These are phyloP conservation scores for Thysanoteuthis rhombus DNA, from an alignment of 2,888 invertebrate genomes.

Conservation along the genomic window DNA sequence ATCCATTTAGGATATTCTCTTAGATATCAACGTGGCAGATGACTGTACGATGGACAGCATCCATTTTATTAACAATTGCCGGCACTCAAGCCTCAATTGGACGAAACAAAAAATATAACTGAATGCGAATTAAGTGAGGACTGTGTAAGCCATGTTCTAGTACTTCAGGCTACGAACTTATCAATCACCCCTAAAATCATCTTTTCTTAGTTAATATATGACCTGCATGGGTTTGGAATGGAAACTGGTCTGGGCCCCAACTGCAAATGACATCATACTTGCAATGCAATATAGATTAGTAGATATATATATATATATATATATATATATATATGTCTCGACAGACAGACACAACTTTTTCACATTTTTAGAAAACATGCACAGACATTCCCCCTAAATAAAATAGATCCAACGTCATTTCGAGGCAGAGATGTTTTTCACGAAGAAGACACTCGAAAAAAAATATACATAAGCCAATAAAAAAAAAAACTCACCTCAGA, in stretches of 20 bases:
- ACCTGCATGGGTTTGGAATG: neutral
- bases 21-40: too few relatives aligned
- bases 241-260: neutral
- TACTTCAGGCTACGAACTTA: too few relatives aligned
- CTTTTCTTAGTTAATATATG: neutral
- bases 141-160: too few relatives aligned
- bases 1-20: too few relatives aligned
- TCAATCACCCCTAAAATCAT: too few relatives aligned
- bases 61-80: too few relatives aligned
- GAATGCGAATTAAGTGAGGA: too few relatives aligned
- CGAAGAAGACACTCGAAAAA: neutral
- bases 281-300: neutral
- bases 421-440: neutral
- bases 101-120: too few relatives aligned
- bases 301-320: neutral
- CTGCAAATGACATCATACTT: neutral
- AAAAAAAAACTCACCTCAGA: neutral
- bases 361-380: neutral
- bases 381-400: neutral
- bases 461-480: neutral
- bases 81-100: too few relatives aligned
- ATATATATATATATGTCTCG: too few relatives aligned
- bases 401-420: neutral
- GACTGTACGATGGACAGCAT: too few relatives aligned
- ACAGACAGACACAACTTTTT: neutral